A percentile compares a stretch with the other conserved stretches of the same genome.
phyloP scores from a whole-genome alignment of 2,113 vertebrate genomes.

The Elephas maximus region DNA sequence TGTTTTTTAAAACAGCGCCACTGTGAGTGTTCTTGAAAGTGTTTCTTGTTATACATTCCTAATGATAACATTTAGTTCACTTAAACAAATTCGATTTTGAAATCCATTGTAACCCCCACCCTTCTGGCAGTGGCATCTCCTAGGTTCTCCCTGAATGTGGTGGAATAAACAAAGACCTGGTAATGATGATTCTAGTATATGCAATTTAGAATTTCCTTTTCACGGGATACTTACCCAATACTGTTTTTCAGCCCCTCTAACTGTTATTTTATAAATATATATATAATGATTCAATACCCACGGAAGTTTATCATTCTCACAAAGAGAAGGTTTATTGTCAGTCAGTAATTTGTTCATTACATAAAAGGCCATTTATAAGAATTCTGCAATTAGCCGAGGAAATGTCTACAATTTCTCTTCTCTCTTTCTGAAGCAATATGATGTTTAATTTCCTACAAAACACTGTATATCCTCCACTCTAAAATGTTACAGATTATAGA shows the following conservation, averaged over 20 bases:
- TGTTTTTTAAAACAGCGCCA: not conserved
- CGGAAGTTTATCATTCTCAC: not conserved
- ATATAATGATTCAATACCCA: not conserved
- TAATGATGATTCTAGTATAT: not conserved
- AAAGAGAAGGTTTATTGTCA: slow-evolving; percentile 1
- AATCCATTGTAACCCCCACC: not conserved
- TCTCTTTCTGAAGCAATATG: slow-evolving; percentile 10
- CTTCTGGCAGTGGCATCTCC: not conserved
- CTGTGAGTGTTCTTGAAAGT: not conserved
- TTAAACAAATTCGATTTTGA: not conserved
- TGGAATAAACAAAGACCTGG: not conserved
- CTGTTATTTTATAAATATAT: not conserved
- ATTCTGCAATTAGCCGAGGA: slow-evolving; percentile 58
- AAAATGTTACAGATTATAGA: not conserved
- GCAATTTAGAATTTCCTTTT: not conserved
- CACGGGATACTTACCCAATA: not conserved
- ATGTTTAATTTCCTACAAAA: slow-evolving; percentile 62
- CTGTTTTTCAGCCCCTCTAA: not conserved
- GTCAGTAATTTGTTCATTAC: slow-evolving; percentile 42
- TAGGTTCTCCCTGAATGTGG: not conserved
- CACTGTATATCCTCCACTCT: slow-evolving; percentile 52
- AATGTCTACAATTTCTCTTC: slow-evolving; percentile 53
- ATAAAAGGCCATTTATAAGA: slow-evolving; percentile 57
- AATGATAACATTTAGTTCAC: not conserved
- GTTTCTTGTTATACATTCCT: not conserved